A percentile compares a stretch with the other conserved stretches of the same genome.
Conservation (phyloP, 2,797 vertebrate species). For the Dromococcyx pavoninus region DNA sequence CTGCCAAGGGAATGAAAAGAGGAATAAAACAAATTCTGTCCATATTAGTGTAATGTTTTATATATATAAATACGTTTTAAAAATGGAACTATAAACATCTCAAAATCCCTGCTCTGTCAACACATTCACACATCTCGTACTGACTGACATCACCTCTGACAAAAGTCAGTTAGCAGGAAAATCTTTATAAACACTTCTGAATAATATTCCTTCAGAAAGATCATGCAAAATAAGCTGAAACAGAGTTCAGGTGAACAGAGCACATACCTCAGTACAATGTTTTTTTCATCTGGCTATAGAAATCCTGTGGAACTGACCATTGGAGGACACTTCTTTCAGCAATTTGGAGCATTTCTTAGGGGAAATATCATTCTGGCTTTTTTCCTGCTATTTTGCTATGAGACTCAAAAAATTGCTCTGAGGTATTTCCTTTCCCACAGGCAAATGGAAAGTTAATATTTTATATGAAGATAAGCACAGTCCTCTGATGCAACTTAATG, state of each 20-base stretch:
- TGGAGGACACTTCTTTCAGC: not conserved
- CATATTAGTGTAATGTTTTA: not conserved
- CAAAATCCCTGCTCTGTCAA: not conserved
- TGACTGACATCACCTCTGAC: not conserved
- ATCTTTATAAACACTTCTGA: not conserved
- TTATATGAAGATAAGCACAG: not conserved
- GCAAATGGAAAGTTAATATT: conserved; percentile 24
- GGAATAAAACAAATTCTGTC: not conserved
- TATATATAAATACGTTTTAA: not conserved
- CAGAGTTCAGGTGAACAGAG: not conserved
- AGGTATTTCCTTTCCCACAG: not conserved
- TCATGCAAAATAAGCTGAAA: not conserved
- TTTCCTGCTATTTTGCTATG: not conserved
- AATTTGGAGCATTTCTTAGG: not conserved
- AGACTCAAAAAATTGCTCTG: not conserved
- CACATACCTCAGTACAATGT: not conserved
- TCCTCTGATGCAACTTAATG: not conserved
- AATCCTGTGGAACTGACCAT: not conserved
- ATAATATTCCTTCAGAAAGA: not conserved
- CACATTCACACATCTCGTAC: not conserved
- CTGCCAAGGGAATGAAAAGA: not conserved
- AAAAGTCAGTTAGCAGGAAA: not conserved
- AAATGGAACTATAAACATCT: not conserved
- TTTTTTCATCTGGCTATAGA: not conserved
- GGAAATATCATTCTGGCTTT: not conserved